Base-by-base conservation (phyloP, 1,140 invertebrate genomes). In the Monomorium pharaonis region DNA sequence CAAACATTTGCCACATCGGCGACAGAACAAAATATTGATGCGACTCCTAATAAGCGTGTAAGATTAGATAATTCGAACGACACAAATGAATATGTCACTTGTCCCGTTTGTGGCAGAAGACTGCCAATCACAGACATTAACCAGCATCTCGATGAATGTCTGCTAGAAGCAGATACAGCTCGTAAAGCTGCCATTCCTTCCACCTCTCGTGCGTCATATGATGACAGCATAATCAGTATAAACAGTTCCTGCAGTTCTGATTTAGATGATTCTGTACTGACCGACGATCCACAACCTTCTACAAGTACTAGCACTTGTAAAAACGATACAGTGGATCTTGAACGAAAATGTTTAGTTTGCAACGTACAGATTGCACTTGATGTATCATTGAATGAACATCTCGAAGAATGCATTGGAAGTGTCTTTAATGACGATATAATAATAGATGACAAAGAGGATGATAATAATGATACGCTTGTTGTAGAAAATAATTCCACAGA, bases 281-380 rank as follows among this genome's bases (percentile, higher is more conserved):
- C 10, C 0, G 70, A 87, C 2, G 51, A 49, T 9, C 33, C 51
- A 24, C 18, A n/a, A 33, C 27, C 27, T 12, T 42, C 10, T 0
- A 18, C 10, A 18, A 65, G 27, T 63, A 27, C 27, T 42, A 51
- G 33, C 33, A 42, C 18, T 16, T 14, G n/a, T 58, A n/a, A 72
- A 44, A 69, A 16, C 5, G 33, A 69, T 0, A 5, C 62, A 70
- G 47, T 44, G 24, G 60, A 74, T 24, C 9, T 60, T 33, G 49
- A 87, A 47, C 92, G 90, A 24, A 89, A 88, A 30, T 97, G 97
- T 94, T 96, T 97, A 30, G 96, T 96, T 76, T 97, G 97, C 91
- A 96, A 96, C 30, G 93, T 94, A 58, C 88, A 93, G 51, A 94
- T 97, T 51, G 88, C 93, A 47, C 91, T 91, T 76, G 94, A 93